These are phyloP conservation scores for Drosophila nigricruria DNA, from an alignment of 2,888 invertebrate species.

Conservation along the genomic window DNA sequence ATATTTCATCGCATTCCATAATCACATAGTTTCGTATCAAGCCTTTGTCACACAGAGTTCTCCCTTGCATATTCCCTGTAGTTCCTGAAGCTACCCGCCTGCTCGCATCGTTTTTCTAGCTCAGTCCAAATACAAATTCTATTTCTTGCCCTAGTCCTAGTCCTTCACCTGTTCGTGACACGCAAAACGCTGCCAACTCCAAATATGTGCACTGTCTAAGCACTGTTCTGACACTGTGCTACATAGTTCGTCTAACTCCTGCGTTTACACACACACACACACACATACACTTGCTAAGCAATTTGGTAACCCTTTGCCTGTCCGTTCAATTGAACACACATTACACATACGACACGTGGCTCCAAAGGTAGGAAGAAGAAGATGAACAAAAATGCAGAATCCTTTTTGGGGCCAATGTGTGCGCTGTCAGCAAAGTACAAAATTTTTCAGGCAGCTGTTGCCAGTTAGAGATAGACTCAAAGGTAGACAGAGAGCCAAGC, in stretches of 20 bases:
- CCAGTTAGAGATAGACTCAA: constrained; percentile 13
- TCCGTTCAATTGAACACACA: constrained; percentile 65
- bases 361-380: constrained; percentile 26
- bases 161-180: constrained; percentile 13
- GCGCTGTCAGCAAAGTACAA: constrained; percentile 54
- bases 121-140: not conserved
- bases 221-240: constrained; percentile 32
- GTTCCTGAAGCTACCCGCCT: not conserved
- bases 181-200: constrained; percentile 6
- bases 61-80: not conserved
- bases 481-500: no score
- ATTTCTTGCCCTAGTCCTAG: constrained; percentile 1
- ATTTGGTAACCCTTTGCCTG: constrained; percentile 54
- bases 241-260: constrained; percentile 11
- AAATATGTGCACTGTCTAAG: constrained; percentile 6
- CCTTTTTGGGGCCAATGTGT: constrained; percentile 28
- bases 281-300: constrained; percentile 28
- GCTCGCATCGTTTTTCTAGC: not conserved
- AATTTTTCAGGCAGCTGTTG: constrained; percentile 55
- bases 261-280: not conserved
- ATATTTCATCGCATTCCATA: no score
- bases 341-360: constrained; percentile 64
- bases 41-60: not conserved
- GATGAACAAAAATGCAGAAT: constrained; percentile 31
- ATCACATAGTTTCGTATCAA: no score